These are phyloP conservation scores for Eunapius fragilis DNA, from an alignment of 37 sponge, comb jelly and placozoan species.

Conservation along the genomic window DNA sequence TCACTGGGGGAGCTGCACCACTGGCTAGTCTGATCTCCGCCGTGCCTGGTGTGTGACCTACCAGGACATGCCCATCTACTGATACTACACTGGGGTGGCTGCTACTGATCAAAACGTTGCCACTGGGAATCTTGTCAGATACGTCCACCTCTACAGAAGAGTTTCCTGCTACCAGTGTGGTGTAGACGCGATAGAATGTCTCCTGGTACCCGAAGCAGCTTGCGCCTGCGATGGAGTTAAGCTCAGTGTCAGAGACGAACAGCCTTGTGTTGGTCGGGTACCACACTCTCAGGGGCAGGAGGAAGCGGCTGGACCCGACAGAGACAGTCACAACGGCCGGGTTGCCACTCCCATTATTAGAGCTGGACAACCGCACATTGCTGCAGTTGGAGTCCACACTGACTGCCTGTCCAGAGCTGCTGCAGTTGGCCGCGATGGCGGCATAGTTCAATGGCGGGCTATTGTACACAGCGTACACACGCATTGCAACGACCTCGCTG, in stretches of 20 bases:
- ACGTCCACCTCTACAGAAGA: background rate
- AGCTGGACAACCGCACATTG: background rate
- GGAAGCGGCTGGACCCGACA: background rate
- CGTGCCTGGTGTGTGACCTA: background rate
- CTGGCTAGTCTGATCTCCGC: background rate
- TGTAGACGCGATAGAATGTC: constrained; percentile 7
- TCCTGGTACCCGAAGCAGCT: constrained; percentile 6
- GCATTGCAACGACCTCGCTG: background rate
- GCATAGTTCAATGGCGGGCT: background rate
- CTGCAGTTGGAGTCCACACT: background rate
- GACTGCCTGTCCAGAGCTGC: background rate
- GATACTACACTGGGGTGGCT: background rate
- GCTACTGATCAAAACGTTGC: background rate
- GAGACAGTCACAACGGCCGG: background rate
- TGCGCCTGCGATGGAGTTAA: constrained; percentile 6
- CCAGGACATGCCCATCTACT: background rate
- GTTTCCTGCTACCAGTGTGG: constrained; percentile 7
- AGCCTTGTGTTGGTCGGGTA: background rate
- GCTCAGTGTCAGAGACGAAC: constrained; percentile 10
- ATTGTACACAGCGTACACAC: constrained; percentile 39
- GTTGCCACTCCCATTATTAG: background rate
- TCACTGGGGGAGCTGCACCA: background rate
- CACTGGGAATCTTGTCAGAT: background rate
- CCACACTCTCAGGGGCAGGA: constrained; percentile 58
- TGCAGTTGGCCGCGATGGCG: background rate